Percentiles rank a stretch among this genome's conserved stretches.
phyloP scores from a whole-genome alignment of 2,888 invertebrate species.

The Andrena camellia region DNA sequence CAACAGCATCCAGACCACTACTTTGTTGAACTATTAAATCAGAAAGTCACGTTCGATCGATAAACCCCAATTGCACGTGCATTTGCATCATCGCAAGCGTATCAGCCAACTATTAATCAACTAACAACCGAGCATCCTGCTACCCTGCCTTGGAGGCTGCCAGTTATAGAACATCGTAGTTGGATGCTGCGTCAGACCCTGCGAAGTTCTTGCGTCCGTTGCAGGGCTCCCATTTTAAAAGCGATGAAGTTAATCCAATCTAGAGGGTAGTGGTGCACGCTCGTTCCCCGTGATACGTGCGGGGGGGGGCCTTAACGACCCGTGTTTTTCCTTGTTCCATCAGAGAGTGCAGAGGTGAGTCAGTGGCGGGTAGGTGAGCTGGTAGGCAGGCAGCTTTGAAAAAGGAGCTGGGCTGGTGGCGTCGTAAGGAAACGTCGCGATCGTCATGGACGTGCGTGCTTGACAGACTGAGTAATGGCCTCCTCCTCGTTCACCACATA shows the following conservation, averaged over 20 bases:
- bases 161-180: background rate
- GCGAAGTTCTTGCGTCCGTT: conserved; percentile 7
- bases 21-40: too few relatives aligned
- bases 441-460: conserved; percentile 51
- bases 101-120: too few relatives aligned
- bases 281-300: conserved; percentile 46
- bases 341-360: conserved; percentile 54
- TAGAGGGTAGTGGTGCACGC: conserved; percentile 34
- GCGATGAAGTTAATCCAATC: conserved; percentile 34
- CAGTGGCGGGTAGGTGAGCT: conserved; percentile 49
- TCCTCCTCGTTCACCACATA: conserved; percentile 50
- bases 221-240: conserved; percentile 20
- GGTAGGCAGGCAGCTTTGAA: conserved; percentile 34
- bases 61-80: too few relatives aligned
- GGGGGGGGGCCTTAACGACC: conserved; percentile 53
- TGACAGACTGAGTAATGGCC: conserved; percentile 56
- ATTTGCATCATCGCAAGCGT: too few relatives aligned
- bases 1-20: too few relatives aligned
- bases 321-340: conserved; percentile 60
- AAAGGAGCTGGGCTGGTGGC: conserved; percentile 40
- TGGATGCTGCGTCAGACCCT: background rate
- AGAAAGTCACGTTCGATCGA: too few relatives aligned
- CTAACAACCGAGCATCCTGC: too few relatives aligned
- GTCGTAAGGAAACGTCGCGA: conserved; percentile 63
- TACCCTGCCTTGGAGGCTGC: too few relatives aligned